These are phyloP conservation scores for Cygnus atratus DNA, from an alignment of 2,113 vertebrate genomes.

Conservation along the genomic window DNA sequence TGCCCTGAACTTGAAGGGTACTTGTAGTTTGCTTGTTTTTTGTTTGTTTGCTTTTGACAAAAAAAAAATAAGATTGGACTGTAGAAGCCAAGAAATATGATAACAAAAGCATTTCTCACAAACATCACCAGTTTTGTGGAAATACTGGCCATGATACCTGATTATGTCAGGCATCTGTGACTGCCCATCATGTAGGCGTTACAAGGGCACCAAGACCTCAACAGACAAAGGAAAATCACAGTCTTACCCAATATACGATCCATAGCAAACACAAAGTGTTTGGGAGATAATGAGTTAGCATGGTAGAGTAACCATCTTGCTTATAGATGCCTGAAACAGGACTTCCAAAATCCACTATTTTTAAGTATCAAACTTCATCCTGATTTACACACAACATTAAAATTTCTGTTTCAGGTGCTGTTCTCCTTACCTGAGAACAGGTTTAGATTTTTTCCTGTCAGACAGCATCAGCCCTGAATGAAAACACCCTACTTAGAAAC, in stretches of 20 bases:
- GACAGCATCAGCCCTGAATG: not conserved
- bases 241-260: not conserved
- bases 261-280: not conserved
- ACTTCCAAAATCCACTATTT: not conserved
- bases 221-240: not conserved
- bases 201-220: not conserved
- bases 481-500: not conserved
- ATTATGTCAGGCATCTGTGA: not conserved
- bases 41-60: not conserved
- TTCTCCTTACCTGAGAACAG: not conserved
- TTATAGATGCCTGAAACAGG: not conserved
- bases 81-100: not conserved
- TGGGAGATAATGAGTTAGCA: not conserved
- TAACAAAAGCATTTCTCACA: slow-evolving; percentile 14
- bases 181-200: not conserved
- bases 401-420: not conserved
- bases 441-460: not conserved
- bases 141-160: not conserved
- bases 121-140: not conserved
- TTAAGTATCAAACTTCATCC: not conserved
- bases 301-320: not conserved
- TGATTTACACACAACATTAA: not conserved
- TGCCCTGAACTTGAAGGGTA: not conserved
- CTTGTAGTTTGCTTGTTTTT: not conserved
- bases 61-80: not conserved